Conservation (phyloP, 2,113 vertebrate genomes). For the Melozone crissalis region DNA sequence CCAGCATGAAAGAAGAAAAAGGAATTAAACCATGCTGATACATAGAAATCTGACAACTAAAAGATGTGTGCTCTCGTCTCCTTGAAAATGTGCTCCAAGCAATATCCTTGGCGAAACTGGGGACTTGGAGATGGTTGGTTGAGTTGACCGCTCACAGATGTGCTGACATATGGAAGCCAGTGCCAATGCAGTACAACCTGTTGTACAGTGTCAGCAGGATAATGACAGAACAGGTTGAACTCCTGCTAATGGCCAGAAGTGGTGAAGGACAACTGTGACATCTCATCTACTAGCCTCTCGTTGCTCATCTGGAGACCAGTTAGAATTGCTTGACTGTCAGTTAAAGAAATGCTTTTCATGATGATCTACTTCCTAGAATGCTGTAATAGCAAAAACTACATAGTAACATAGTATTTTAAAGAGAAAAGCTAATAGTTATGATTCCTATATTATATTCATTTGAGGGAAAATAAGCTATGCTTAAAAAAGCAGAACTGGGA, state of each 20-base stretch:
- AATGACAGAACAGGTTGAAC: constrained; percentile 80
- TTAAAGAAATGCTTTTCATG: neutral
- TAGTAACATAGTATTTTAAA: neutral
- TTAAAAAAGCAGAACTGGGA: neutral
- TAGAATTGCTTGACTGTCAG: neutral
- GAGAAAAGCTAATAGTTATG: neutral
- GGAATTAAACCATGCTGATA: constrained; percentile 52
- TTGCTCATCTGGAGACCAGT: neutral
- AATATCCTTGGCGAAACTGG: constrained; percentile 71
- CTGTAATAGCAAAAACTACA: neutral
- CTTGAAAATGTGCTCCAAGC: constrained; percentile 77
- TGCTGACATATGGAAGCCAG: constrained; percentile 83
- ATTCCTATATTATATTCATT: neutral
- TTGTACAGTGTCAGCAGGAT: constrained; percentile 82
- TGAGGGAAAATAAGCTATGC: neutral
- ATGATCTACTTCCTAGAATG: neutral
- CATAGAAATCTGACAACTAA: constrained; percentile 68
- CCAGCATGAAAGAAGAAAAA: neutral
- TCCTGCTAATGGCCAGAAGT: constrained; percentile 66
- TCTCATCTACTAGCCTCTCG: neutral
- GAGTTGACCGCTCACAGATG: constrained; percentile 83
- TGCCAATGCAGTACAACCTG: constrained; percentile 83
- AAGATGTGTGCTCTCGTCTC: constrained; percentile 70
- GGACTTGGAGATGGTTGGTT: constrained; percentile 77
- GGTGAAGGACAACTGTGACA: constrained; percentile 73